Evolutionary conservation across 2,797 vertebrate genomes (phyloP).

Genomic region (Leucoraja ocellata): DNA sequence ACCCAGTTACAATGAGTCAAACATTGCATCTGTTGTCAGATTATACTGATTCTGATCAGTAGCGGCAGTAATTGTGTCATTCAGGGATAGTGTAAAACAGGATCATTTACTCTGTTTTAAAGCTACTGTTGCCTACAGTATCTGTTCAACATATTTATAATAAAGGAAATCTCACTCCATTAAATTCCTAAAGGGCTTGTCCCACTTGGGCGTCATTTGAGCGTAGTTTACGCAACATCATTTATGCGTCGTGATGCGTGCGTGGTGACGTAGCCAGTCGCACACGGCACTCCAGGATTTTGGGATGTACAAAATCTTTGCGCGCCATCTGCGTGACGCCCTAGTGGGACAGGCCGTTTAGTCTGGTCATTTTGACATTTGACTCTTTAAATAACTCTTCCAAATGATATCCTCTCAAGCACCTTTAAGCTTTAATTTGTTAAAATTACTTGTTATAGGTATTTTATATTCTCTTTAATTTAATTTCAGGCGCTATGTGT

Average conservation of each 20-base stretch:
- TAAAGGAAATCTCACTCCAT: not conserved
- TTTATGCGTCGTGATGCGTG: no score
- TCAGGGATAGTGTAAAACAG: no score
- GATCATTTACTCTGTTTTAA: not conserved
- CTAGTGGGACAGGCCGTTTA: no score
- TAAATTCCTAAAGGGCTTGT: not conserved
- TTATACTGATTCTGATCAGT: not conserved
- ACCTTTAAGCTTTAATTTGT: not conserved
- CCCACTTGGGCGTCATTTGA: no score
- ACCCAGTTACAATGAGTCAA: no score
- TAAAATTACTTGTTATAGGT: not conserved
- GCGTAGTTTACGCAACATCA: no score
- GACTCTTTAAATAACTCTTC: no score
- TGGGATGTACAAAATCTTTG: no score
- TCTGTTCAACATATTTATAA: no score
- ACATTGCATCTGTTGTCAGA: not conserved
- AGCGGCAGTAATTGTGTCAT: not conserved
- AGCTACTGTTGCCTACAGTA: not conserved
- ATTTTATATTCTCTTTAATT: not conserved
- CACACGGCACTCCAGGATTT: no score
- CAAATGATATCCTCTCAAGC: not conserved
- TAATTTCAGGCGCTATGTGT: slow-evolving; percentile 8
- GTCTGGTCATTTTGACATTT: not conserved
- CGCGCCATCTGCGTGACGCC: no score
- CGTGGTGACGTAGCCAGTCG: no score